phyloP scores from a whole-genome alignment of 2,113 vertebrate species.

The Zeus faber region DNA sequence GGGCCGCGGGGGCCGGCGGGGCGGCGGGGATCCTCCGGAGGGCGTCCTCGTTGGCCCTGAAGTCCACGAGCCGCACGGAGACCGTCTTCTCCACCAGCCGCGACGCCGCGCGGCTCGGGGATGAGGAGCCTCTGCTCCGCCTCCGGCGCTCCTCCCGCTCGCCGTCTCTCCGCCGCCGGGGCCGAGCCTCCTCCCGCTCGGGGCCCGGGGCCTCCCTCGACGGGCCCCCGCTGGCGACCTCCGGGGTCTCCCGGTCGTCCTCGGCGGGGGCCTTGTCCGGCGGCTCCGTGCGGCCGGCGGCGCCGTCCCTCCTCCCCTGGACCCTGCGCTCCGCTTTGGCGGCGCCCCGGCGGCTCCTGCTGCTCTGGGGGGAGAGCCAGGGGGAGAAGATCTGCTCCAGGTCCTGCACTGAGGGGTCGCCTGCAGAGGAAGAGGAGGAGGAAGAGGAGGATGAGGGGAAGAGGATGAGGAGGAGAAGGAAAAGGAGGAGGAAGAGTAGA shows the following conservation, averaged over 20 bases:
- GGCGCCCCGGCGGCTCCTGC: conserved; percentile 48
- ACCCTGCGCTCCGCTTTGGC: conserved; percentile 56
- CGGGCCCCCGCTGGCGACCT: conserved; percentile 35
- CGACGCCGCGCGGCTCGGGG: conserved; percentile 4
- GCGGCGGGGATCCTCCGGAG: conserved; percentile 4
- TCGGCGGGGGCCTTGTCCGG: neutral
- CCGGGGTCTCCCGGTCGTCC: conserved; percentile 21
- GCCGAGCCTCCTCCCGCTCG: conserved; percentile 15
- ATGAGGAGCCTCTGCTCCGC: conserved; percentile 39
- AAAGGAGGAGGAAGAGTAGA: neutral
- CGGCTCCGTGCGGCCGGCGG: neutral
- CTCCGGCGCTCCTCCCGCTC: conserved; percentile 41
- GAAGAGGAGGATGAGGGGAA: too few relatives aligned
- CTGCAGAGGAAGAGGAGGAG: conserved; percentile 32
- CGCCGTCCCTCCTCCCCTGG: too few relatives aligned
- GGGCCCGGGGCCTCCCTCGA: conserved; percentile 26
- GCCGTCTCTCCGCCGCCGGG: conserved; percentile 12
- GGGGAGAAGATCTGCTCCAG: conserved; percentile 74
- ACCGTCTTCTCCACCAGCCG: conserved; percentile 53
- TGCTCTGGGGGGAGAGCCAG: conserved; percentile 77
- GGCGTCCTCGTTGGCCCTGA: conserved; percentile 42
- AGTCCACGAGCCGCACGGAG: conserved; percentile 60
- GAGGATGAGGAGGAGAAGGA: neutral
- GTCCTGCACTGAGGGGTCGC: conserved; percentile 34
- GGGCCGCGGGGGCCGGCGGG: conserved; percentile 68